Conservation (phyloP, 2,888 invertebrate genomes). For the Hoplodrina blanda region DNA sequence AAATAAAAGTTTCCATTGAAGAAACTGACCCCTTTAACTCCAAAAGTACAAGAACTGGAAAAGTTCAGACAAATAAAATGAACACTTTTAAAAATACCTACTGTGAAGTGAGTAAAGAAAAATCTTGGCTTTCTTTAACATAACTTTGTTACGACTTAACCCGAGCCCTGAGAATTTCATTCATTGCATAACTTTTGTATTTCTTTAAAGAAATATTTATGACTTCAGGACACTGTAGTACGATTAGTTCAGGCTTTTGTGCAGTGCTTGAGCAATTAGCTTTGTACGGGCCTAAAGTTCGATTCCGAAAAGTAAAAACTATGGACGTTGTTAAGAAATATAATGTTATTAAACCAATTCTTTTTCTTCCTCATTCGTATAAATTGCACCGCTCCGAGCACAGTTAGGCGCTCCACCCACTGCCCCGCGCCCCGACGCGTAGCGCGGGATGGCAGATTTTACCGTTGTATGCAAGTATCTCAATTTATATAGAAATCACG, state of each 20-base stretch:
- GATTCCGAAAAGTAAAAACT: not conserved
- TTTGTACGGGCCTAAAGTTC: not conserved
- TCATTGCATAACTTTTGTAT: not conserved
- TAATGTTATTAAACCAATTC: too few relatives aligned
- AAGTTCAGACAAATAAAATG: not conserved
- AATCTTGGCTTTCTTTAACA: not conserved
- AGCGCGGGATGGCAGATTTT: too few relatives aligned
- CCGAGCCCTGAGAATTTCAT: not conserved
- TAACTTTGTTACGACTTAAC: slow-evolving; percentile 19
- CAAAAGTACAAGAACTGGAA: not conserved
- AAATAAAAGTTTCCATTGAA: not conserved
- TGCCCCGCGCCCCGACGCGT: too few relatives aligned
- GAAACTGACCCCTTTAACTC: not conserved
- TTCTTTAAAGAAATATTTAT: not conserved
- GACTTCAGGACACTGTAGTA: not conserved
- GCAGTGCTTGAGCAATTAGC: not conserved
- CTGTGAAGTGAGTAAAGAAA: slow-evolving; percentile 16
- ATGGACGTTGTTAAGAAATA: too few relatives aligned
- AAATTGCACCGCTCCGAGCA: slow-evolving; percentile 1
- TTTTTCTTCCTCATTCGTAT: slow-evolving; percentile 13
- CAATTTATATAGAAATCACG: too few relatives aligned
- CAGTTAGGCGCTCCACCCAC: too few relatives aligned
- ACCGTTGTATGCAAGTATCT: too few relatives aligned
- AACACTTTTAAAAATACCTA: slow-evolving; percentile 5
- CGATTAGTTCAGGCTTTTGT: not conserved